phyloP scores from a whole-genome alignment of 2,113 vertebrate species.

The Aegithalos caudatus region DNA sequence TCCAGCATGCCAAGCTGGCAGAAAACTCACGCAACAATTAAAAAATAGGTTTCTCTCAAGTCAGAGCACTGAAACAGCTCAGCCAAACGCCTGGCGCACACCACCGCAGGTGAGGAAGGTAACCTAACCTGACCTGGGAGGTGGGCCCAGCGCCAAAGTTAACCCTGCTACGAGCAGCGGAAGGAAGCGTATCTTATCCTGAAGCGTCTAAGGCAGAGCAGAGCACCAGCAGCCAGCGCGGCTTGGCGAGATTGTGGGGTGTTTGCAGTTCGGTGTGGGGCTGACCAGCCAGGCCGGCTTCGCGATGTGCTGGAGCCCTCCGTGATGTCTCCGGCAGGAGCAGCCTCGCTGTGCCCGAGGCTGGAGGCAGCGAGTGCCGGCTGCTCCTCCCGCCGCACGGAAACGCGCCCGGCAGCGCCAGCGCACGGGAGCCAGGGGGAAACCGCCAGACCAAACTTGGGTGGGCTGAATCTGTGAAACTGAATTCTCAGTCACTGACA shows the following conservation, averaged over 20 bases:
- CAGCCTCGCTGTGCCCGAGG: rapidly evolving
- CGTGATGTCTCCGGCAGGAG: rapidly evolving
- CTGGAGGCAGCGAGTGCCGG: rapidly evolving
- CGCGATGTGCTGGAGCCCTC: rapidly evolving
- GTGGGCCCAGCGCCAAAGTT: background rate
- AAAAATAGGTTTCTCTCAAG: background rate
- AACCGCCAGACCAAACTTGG: background rate
- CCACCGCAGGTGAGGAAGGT: background rate
- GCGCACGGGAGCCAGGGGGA: background rate
- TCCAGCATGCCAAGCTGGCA: constrained; percentile 30
- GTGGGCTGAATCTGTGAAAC: background rate
- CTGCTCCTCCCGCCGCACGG: background rate
- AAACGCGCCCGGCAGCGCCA: background rate
- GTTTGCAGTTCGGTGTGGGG: rapidly evolving
- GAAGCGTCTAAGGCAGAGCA: background rate
- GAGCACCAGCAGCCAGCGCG: background rate
- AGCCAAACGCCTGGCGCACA: background rate
- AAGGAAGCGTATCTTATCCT: rapidly evolving
- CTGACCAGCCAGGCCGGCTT: no score
- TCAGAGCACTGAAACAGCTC: background rate
- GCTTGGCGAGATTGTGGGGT: rapidly evolving
- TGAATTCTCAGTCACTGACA: rapidly evolving
- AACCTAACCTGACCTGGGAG: background rate
- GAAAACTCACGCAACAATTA: background rate
- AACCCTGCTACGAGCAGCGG: background rate